A percentile compares a stretch with the other conserved stretches of the same genome.
Conservation (phyloP, 2,113 vertebrate species). For the Brevimyrus niger region DNA sequence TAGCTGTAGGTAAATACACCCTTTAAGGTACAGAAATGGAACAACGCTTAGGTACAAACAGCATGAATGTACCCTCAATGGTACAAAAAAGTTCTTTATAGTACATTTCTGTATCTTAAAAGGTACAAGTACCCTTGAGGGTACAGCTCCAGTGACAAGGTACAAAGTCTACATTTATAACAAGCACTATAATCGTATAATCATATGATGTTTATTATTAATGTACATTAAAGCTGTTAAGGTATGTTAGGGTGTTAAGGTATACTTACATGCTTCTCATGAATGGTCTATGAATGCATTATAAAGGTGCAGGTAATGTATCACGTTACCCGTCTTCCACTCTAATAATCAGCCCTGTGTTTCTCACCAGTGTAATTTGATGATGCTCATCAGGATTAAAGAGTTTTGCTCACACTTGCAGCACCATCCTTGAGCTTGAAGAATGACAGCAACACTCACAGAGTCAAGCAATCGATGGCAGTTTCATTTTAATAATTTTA, state of each 20-base stretch:
- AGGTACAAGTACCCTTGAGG: too few species aligned
- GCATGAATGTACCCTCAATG: too few species aligned
- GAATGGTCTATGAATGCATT: neutral
- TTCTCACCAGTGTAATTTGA: neutral
- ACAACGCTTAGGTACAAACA: too few species aligned
- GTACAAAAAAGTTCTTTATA: neutral
- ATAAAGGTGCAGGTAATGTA: neutral
- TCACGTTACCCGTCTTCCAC: neutral
- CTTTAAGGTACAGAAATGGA: too few species aligned
- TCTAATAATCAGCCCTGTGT: neutral
- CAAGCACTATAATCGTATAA: too few species aligned
- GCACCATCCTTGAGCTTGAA: neutral
- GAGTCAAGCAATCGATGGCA: neutral
- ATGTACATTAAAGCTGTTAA: too few species aligned
- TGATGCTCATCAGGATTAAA: neutral
- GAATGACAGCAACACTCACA: neutral
- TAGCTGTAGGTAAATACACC: too few species aligned
- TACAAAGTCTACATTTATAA: too few species aligned
- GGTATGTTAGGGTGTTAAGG: neutral
- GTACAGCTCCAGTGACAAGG: too few species aligned
- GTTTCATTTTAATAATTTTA: neutral
- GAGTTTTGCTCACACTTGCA: neutral
- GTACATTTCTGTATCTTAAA: neutral
- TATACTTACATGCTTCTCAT: neutral
- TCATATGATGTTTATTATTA: too few species aligned